A percentile compares a stretch with the other conserved stretches of the same genome.
phyloP scores from a whole-genome alignment of 92 coral and sea anemone species.

The Paragorgia papillata region DNA sequence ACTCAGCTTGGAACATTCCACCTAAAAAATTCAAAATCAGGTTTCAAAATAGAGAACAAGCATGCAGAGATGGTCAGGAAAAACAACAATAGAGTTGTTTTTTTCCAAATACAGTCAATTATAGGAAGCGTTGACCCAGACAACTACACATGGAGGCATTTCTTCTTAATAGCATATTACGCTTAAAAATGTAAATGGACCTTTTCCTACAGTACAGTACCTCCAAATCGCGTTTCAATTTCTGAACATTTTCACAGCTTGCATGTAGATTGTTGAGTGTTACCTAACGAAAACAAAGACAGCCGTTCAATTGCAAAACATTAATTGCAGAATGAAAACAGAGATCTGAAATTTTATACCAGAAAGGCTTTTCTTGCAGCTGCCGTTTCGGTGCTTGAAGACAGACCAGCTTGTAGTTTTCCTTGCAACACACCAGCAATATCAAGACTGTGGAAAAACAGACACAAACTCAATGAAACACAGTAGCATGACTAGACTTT shows the following conservation, averaged over 20 bases:
- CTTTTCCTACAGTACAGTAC: constrained; percentile 30
- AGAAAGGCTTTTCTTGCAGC: constrained; percentile 90
- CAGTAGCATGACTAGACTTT: too few relatives aligned
- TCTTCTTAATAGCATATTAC: too few relatives aligned
- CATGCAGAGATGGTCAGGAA: too few relatives aligned
- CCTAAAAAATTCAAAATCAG: constrained; percentile 1
- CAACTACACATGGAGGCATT: too few relatives aligned
- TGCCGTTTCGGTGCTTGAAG: constrained; percentile 87
- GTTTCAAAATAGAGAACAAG: too few relatives aligned
- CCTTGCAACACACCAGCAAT: constrained; percentile 96
- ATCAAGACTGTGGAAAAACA: constrained; percentile 65
- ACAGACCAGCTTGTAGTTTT: constrained; percentile 86
- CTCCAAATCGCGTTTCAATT: constrained; percentile 87
- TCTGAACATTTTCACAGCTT: constrained; percentile 91
- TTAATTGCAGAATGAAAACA: background rate
- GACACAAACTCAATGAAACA: background rate
- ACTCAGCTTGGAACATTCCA: constrained; percentile 32
- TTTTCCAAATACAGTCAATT: background rate
- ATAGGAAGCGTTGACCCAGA: too few relatives aligned
- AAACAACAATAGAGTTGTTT: background rate
- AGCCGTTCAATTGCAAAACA: background rate
- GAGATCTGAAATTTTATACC: constrained; percentile 52
- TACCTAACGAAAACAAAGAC: constrained; percentile 60
- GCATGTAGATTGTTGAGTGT: constrained; percentile 87
- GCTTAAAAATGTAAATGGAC: too few relatives aligned